Conservation (phyloP, 2,113 vertebrate species). For the Apaloderma vittatum region DNA sequence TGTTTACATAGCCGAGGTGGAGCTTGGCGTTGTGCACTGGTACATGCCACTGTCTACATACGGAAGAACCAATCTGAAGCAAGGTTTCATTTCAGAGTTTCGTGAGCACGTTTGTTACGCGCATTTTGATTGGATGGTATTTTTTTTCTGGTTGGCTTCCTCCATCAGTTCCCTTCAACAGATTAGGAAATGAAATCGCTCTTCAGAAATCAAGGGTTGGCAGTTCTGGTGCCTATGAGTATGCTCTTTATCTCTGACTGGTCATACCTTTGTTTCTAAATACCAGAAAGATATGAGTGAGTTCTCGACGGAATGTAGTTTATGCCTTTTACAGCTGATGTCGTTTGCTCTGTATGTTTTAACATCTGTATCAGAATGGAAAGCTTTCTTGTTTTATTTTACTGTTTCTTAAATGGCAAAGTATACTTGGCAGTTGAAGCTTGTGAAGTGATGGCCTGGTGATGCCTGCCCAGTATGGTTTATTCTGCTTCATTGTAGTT, state of each 20-base stretch:
- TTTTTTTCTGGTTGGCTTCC: constrained; percentile 60
- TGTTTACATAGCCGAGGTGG: constrained; percentile 72
- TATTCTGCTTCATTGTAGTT: not conserved
- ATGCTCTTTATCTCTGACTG: not conserved
- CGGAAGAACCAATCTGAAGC: constrained; percentile 22
- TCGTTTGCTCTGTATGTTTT: not conserved
- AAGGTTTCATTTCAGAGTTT: constrained; percentile 29
- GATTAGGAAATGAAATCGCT: constrained; percentile 58
- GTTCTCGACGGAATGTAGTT: not conserved
- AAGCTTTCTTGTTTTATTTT: not conserved
- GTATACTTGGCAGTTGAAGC: not conserved
- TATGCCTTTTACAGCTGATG: not conserved
- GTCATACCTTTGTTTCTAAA: not conserved
- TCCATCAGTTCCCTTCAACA: constrained; percentile 15
- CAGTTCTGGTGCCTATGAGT: not conserved
- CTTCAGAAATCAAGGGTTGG: constrained; percentile 6
- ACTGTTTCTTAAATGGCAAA: not conserved
- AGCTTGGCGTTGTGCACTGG: constrained; percentile 27
- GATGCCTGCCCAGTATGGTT: not conserved
- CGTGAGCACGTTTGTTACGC: not conserved
- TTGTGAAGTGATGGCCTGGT: not conserved
- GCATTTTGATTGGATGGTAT: constrained; percentile 20
- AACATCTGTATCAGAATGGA: not conserved
- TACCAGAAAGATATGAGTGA: not conserved
- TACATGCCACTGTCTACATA: constrained; percentile 27